Evolutionary conservation across 2,113 vertebrate genomes (phyloP).

Genomic region (Otocyon megalotis): DNA sequence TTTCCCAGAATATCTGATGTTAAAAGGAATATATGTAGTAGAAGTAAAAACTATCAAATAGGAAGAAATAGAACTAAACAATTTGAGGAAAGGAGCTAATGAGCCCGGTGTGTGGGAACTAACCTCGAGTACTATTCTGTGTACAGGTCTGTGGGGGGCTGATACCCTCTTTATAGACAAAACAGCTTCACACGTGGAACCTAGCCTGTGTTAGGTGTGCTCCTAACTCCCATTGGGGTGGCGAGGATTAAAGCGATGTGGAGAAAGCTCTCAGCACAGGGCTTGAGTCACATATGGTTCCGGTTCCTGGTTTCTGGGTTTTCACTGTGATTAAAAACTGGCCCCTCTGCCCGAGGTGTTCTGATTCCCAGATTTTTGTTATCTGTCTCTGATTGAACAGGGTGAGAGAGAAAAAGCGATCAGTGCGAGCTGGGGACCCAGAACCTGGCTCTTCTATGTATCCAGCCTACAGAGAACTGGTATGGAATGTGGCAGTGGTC

Average conservation of each 20-base stretch:
- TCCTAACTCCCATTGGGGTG: rapidly evolving
- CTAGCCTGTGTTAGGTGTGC: not conserved
- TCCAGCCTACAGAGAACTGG: too few relatives aligned
- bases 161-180: rapidly evolving
- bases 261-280: not conserved
- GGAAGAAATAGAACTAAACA: not conserved
- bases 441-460: not conserved
- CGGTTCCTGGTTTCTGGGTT: not conserved
- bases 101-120: too few relatives aligned
- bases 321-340: rapidly evolving
- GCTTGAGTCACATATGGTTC: rapidly evolving
- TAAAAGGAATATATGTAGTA: not conserved
- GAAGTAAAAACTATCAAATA: not conserved
- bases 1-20: not conserved
- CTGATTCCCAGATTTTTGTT: rapidly evolving
- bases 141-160: rapidly evolving
- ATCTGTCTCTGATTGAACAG: rapidly evolving
- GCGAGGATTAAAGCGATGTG: not conserved
- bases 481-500: not conserved
- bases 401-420: not conserved
- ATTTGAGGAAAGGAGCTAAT: not conserved
- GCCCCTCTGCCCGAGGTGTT: not conserved
- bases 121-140: too few relatives aligned
- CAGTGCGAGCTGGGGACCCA: rapidly evolving
- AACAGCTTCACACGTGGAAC: rapidly evolving